Base-by-base conservation (phyloP, 2,888 invertebrate genomes). In the Cylindroiulus punctatus region DNA sequence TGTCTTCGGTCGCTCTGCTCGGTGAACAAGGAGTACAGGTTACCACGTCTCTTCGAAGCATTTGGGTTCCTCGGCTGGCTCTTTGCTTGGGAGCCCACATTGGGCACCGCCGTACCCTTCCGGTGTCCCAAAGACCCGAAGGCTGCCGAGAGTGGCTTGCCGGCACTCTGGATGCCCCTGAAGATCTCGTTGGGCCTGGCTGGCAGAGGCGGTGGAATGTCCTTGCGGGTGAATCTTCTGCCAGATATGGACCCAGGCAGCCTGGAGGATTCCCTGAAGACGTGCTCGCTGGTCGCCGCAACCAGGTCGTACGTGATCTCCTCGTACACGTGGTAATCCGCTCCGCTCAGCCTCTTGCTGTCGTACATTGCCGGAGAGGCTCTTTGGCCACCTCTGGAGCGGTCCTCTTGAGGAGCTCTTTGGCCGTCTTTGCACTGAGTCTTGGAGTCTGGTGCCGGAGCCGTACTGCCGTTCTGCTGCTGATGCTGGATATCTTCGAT, bases 321-420 rank as follows among this genome's bases (percentile, higher is more conserved):
- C 86, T 90, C 90, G 85, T 90, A 90, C 5, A 90, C 89, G 87
- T 90, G 90, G 86, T 90, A 90, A 30, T 90, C 90, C 7, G 88
- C 88, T 3, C 88, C 52, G 87, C 52, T 19, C 84, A 87, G 81
- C 86, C 87, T 10, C 85, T 87, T 5, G 42, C n/a, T 65, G 84
- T 84, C 57, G 81, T 86, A 52, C 83, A 47, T 85, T 84, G 30
- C 86, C 84, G 86, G 86, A 26, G 86, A 83, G 42, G n/a, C 88
- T 86, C 36, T 86, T 86, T n/a, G 87, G n/a, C 26, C 36, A 36
- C 36, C 81, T 87, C 3, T 26, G 40, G 26, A 42, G 32, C 4
- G 30, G 30, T 83, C 86, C 84, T 32, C 85, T 57, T 10, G 47
- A 10, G 14, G 1, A 10, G 17, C 17, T 47, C 47, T 47, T 10